Percentiles rank a stretch among this genome's conserved stretches.
phyloP scores from a whole-genome alignment of 2,888 invertebrate species.

The Nephrotoma flavescens region DNA sequence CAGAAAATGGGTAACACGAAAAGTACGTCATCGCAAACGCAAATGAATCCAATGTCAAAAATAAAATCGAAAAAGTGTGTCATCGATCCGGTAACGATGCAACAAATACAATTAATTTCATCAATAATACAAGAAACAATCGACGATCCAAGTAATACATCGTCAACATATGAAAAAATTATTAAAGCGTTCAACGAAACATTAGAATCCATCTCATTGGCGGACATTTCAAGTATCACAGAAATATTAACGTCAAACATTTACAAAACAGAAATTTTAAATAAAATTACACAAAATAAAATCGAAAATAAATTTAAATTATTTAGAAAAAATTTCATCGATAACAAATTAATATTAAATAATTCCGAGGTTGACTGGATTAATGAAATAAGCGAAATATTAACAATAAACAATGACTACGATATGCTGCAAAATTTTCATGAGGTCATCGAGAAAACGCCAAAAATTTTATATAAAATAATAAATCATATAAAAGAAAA shows the following conservation, averaged over 20 bases:
- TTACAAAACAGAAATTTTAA: background rate
- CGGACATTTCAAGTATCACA: background rate
- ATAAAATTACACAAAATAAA: background rate
- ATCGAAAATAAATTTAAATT: background rate
- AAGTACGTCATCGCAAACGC: background rate
- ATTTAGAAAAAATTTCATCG: background rate
- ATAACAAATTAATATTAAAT: background rate
- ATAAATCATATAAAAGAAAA: constrained; percentile 44
- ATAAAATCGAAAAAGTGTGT: background rate
- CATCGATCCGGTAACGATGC: background rate
- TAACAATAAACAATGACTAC: constrained; percentile 35
- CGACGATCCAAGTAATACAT: background rate
- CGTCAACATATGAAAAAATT: constrained; percentile 1
- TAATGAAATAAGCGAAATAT: constrained; percentile 45
- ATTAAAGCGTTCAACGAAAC: background rate
- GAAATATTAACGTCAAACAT: background rate
- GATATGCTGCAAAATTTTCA: constrained; percentile 46
- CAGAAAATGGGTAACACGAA: background rate
- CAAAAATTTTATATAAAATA: constrained; percentile 26
- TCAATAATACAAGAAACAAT: background rate
- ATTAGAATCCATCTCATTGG: background rate
- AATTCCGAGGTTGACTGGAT: constrained; percentile 29
- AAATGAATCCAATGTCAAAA: background rate
- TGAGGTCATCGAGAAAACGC: constrained; percentile 12
- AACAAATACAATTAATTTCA: background rate